phyloP scores from a whole-genome alignment of 2,888 invertebrate species.

The Blastobasis adustella region DNA sequence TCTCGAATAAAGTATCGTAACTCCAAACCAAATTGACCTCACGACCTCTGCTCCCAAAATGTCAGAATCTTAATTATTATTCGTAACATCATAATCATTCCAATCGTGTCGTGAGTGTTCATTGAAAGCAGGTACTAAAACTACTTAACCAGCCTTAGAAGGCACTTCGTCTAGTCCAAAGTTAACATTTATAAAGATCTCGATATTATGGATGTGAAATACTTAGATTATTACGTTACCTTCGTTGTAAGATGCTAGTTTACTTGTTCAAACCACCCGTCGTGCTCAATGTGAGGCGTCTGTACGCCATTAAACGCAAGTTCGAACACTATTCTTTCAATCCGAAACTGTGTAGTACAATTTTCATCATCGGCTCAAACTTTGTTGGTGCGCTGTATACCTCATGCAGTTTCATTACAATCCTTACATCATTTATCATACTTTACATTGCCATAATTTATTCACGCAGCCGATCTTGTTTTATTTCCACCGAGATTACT shows the following conservation, averaged over 20 bases:
- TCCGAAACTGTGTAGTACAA: neutral
- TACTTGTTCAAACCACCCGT: constrained; percentile 64
- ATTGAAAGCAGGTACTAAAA: constrained; percentile 50
- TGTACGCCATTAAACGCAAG: constrained; percentile 45
- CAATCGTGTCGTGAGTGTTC: constrained; percentile 65
- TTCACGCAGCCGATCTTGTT: constrained; percentile 61
- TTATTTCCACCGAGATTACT: constrained; percentile 57
- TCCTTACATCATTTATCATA: constrained; percentile 70
- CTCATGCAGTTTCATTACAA: constrained; percentile 65
- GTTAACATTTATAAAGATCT: constrained; percentile 33
- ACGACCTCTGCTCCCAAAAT: constrained; percentile 49
- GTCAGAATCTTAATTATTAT: constrained; percentile 65
- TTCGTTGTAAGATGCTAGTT: constrained; percentile 61
- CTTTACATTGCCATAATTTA: constrained; percentile 71
- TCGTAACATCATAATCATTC: constrained; percentile 67
- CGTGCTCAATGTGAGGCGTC: constrained; percentile 65
- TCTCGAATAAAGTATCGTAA: constrained; percentile 5
- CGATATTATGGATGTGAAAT: constrained; percentile 47
- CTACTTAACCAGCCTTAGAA: constrained; percentile 33
- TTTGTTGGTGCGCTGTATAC: constrained; percentile 41
- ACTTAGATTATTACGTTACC: constrained; percentile 67
- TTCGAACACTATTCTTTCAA: constrained; percentile 10
- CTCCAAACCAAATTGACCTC: constrained; percentile 19
- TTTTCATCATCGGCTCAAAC: constrained; percentile 19
- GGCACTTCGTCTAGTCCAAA: constrained; percentile 20